Percentiles rank a stretch among this genome's conserved stretches.
Evolutionary conservation across 1,140 invertebrate species (phyloP).

Genomic region (Drosophila sproati): DNA sequence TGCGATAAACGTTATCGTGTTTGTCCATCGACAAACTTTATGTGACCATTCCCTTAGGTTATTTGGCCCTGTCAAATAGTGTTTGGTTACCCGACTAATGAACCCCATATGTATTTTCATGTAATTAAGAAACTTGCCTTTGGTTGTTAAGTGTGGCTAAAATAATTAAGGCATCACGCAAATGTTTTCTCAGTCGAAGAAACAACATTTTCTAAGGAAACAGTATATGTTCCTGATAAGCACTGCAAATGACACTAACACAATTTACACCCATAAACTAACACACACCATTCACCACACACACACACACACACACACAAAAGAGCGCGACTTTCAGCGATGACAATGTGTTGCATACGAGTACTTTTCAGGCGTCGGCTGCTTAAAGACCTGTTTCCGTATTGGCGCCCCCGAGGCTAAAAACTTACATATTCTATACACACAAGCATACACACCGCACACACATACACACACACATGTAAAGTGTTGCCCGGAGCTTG

Average conservation of each 20-base stretch:
- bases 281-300: background rate
- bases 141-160: background rate
- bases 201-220: conserved; percentile 24
- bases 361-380: conserved; percentile 38
- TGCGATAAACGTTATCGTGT: conserved; percentile 9
- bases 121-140: conserved; percentile 5
- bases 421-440: conserved; percentile 6
- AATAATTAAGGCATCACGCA: background rate
- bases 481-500: conserved; percentile 19
- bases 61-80: conserved; percentile 5
- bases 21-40: background rate
- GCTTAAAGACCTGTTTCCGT: conserved; percentile 43
- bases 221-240: conserved; percentile 37
- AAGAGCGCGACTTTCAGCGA: conserved; percentile 8
- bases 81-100: conserved; percentile 10
- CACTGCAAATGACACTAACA: conserved; percentile 35
- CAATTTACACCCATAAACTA: conserved; percentile 12
- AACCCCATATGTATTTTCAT: conserved; percentile 12
- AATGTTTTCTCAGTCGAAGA: background rate
- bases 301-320: background rate
- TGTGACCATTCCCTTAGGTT: too few relatives aligned
- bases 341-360: conserved; percentile 49
- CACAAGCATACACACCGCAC: background rate
- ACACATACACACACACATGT: conserved; percentile 12
- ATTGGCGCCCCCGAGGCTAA: conserved; percentile 26